These are phyloP conservation scores for Furcula furcula DNA, from an alignment of 2,888 invertebrate species.

Conservation along the genomic window DNA sequence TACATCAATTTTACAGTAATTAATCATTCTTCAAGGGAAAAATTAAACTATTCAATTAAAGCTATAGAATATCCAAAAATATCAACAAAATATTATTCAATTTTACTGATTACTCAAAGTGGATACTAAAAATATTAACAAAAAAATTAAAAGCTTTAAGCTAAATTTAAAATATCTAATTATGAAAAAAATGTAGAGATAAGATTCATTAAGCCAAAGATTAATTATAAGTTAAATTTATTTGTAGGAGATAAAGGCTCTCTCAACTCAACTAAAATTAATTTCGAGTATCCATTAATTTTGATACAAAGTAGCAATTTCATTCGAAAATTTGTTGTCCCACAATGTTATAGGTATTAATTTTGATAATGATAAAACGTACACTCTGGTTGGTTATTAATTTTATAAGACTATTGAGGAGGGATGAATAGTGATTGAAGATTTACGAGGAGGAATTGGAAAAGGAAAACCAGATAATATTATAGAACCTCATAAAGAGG, in stretches of 20 bases:
- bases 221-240: constrained; percentile 16
- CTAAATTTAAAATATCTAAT: no score
- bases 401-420: constrained; percentile 16
- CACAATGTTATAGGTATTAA: constrained; percentile 26
- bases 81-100: background rate
- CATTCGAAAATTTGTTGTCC: constrained; percentile 26
- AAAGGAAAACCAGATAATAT: no score
- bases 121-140: no score
- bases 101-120: no score
- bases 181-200: background rate
- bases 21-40: no score
- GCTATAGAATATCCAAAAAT: no score
- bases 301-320: constrained; percentile 26
- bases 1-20: no score
- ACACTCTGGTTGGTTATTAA: constrained; percentile 22
- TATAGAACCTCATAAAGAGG: no score
- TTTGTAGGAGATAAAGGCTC: constrained; percentile 13
- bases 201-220: constrained; percentile 2
- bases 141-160: background rate
- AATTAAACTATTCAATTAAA: no score
- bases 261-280: constrained; percentile 26
- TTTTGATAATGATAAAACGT: constrained; percentile 26
- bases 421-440: background rate
- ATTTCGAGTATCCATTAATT: constrained; percentile 33
- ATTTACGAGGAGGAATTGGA: no score